These are phyloP conservation scores for Manis pentadactyla DNA, from an alignment of 2,797 vertebrate species.

Conservation along the genomic window DNA sequence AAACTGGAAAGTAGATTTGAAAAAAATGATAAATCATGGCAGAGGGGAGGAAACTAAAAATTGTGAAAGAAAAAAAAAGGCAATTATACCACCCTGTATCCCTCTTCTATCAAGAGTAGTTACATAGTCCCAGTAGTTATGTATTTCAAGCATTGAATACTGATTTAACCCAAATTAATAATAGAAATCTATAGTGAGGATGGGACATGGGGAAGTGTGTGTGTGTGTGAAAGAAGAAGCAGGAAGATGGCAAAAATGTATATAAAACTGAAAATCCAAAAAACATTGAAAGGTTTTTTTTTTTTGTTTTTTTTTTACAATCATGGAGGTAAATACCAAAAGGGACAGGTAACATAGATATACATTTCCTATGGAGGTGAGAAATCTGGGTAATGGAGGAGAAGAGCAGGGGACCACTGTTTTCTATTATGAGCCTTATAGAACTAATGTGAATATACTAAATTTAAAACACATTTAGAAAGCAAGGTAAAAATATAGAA, in stretches of 20 bases:
- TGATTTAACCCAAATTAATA: slow-evolving; percentile 23
- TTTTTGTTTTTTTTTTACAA: neutral
- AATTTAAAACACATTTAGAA: neutral
- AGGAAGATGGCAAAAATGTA: neutral
- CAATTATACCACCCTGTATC: neutral
- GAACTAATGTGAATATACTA: neutral
- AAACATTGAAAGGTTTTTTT: neutral
- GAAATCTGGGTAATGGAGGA: neutral
- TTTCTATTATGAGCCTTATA: neutral
- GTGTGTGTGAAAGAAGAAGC: neutral
- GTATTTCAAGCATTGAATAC: neutral
- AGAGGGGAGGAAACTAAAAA: slow-evolving; percentile 16
- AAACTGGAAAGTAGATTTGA: neutral
- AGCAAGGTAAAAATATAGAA: neutral
- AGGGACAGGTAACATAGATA: neutral
- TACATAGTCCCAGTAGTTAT: neutral
- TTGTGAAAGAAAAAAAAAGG: neutral
- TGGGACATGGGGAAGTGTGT: neutral
- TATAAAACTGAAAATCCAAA: neutral
- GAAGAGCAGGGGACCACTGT: too few relatives aligned
- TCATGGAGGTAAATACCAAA: neutral
- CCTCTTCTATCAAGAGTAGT: neutral
- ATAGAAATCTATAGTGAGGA: neutral
- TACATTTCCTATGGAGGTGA: neutral
- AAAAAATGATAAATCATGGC: neutral